Evolutionary conservation across 2,797 vertebrate genomes (phyloP).

Genomic region (Sebastes matsubarae): DNA sequence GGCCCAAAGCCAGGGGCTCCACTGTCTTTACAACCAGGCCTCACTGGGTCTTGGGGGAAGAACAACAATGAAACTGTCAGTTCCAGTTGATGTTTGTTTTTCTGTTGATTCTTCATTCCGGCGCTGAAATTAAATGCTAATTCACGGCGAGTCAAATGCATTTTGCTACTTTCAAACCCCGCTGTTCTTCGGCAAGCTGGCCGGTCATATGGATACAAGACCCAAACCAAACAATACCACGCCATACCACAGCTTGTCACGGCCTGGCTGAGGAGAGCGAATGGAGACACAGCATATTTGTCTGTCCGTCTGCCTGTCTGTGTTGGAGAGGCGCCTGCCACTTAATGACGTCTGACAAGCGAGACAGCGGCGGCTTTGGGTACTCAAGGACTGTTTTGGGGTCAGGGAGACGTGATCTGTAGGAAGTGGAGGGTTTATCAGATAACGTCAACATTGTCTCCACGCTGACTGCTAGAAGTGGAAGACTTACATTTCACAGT

Average conservation of each 20-base stretch:
- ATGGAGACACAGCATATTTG: conserved; percentile 45
- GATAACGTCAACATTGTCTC: conserved; percentile 61
- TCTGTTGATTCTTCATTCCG: conserved; percentile 2
- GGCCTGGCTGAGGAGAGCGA: conserved; percentile 17
- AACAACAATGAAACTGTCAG: conserved; percentile 38
- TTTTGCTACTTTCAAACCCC: not conserved
- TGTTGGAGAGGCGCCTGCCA: conserved; percentile 67
- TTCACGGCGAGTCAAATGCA: not conserved
- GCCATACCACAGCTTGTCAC: conserved; percentile 5
- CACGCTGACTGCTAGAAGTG: conserved; percentile 35
- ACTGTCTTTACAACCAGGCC: conserved; percentile 36
- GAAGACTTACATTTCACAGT: conserved; percentile 47
- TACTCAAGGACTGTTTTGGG: conserved; percentile 71
- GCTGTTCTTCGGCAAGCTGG: not conserved
- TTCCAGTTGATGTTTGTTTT: conserved; percentile 35
- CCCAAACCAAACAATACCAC: not conserved
- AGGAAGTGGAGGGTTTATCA: conserved; percentile 69
- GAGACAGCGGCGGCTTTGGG: conserved; percentile 67
- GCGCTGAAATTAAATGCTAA: conserved; percentile 6
- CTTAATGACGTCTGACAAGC: conserved; percentile 75
- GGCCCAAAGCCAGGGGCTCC: conserved; percentile 51
- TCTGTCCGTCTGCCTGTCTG: conserved; percentile 65
- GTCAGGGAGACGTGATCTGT: conserved; percentile 71
- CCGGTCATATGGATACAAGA: conserved; percentile 1
- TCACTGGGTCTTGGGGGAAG: conserved; percentile 9